Percentiles rank a stretch among this genome's conserved stretches.
These are phyloP conservation scores for Siphlonurus alternatus DNA, from an alignment of 2,888 invertebrate species.

Conservation along the genomic window DNA sequence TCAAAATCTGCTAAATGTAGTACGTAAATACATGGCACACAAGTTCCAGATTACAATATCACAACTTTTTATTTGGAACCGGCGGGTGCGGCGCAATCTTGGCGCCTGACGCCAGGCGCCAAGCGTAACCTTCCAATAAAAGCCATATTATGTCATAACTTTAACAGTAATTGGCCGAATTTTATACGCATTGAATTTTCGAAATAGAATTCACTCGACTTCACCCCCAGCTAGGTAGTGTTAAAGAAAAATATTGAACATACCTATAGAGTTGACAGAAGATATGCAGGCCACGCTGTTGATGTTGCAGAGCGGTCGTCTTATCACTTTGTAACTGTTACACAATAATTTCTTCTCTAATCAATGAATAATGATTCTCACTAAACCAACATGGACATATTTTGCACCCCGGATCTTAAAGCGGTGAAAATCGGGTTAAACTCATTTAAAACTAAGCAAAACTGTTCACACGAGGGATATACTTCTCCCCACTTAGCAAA, in stretches of 20 bases:
- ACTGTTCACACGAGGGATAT: slow-evolving; percentile 15
- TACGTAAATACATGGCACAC: neutral
- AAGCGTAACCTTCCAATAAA: neutral
- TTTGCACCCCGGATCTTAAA: neutral
- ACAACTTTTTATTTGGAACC: neutral
- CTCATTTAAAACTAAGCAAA: slow-evolving; percentile 13
- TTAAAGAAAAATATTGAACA: neutral
- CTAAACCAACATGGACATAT: neutral
- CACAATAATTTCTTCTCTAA: slow-evolving; percentile 7
- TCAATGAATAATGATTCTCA: slow-evolving; percentile 5
- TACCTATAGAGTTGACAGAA: neutral
- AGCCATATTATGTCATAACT: too few relatives aligned
- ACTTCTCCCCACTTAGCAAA: slow-evolving; percentile 16
- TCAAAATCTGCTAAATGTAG: neutral
- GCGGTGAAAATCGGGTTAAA: slow-evolving; percentile 8
- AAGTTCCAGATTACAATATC: neutral
- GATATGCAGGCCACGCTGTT: neutral
- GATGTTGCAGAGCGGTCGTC: neutral
- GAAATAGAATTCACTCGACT: too few relatives aligned
- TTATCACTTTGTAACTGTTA: neutral
- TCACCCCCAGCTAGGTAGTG: too few relatives aligned
- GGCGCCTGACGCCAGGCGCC: neutral
- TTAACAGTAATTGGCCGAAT: too few relatives aligned
- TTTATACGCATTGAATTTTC: too few relatives aligned
- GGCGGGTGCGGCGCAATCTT: neutral